Evolutionary conservation across 2,113 vertebrate species (phyloP).

Genomic region (Corythaeola cristata): DNA sequence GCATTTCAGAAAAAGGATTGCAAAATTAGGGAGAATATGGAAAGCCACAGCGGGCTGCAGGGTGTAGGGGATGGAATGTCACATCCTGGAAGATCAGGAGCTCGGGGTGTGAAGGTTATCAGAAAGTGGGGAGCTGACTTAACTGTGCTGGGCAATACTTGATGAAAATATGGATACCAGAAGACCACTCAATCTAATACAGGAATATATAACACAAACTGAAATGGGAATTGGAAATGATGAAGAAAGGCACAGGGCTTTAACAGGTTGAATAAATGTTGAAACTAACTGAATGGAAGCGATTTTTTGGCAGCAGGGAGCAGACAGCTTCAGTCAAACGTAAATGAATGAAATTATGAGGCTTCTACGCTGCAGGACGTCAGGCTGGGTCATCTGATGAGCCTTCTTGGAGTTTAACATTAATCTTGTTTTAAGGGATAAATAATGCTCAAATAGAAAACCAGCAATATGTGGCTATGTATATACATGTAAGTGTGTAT

Average conservation of each 20-base stretch:
- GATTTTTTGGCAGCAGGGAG: neutral
- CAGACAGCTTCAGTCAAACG: neutral
- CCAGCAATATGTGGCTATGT: neutral
- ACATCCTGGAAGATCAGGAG: neutral
- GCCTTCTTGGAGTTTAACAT: neutral
- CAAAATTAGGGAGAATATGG: neutral
- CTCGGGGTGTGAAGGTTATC: neutral
- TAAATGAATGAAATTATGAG: neutral
- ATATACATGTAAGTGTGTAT: rapidly evolving
- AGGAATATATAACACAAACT: too few relatives aligned
- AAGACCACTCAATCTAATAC: rapidly evolving
- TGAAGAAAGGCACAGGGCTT: neutral
- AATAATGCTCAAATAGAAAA: neutral
- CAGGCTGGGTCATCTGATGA: neutral
- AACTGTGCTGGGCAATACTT: rapidly evolving
- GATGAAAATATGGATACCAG: neutral
- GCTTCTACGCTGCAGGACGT: neutral
- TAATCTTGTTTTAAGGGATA: neutral
- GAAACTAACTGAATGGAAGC: neutral
- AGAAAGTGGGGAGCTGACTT: neutral
- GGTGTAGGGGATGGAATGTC: neutral
- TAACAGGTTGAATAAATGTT: neutral
- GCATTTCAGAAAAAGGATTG: neutral
- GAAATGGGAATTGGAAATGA: neutral
- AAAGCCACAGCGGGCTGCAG: neutral